Percentiles rank a stretch among this genome's conserved stretches.
phyloP scores from a whole-genome alignment of 2,113 vertebrate genomes.

The Indicator indicator region DNA sequence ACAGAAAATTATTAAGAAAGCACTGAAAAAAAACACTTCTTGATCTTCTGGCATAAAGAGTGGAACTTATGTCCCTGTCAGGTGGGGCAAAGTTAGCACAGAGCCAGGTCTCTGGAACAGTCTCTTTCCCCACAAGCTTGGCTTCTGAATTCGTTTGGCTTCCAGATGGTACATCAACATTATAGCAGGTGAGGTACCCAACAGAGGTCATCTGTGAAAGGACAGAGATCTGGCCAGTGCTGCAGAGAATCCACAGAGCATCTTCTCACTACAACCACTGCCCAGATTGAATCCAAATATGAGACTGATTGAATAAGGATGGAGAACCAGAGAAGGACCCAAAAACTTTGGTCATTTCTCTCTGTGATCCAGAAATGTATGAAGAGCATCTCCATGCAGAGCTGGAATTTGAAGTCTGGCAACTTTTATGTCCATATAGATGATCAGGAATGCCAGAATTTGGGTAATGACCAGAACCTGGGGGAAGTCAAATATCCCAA shows the following conservation, averaged over 20 bases:
- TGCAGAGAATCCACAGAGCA: neutral
- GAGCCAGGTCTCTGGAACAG: neutral
- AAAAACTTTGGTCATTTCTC: neutral
- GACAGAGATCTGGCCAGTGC: neutral
- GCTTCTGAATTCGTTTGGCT: neutral
- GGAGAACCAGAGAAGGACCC: neutral
- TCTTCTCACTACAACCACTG: neutral
- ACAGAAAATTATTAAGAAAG: neutral
- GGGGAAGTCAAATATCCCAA: neutral
- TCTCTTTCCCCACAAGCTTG: neutral
- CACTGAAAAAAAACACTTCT: neutral
- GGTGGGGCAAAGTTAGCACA: neutral
- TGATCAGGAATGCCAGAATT: neutral
- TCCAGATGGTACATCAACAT: accelerated
- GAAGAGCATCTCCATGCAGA: neutral
- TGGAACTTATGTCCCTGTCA: neutral
- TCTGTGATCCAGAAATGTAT: accelerated
- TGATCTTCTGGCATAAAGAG: neutral
- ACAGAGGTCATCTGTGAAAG: neutral
- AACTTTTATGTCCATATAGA: neutral
- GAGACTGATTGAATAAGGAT: neutral
- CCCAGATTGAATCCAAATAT: neutral
- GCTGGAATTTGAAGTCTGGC: neutral
- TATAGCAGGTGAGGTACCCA: neutral
- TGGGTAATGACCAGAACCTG: neutral